These are phyloP conservation scores for Perccottus glenii DNA, from an alignment of 2,113 vertebrate genomes.

Conservation along the genomic window DNA sequence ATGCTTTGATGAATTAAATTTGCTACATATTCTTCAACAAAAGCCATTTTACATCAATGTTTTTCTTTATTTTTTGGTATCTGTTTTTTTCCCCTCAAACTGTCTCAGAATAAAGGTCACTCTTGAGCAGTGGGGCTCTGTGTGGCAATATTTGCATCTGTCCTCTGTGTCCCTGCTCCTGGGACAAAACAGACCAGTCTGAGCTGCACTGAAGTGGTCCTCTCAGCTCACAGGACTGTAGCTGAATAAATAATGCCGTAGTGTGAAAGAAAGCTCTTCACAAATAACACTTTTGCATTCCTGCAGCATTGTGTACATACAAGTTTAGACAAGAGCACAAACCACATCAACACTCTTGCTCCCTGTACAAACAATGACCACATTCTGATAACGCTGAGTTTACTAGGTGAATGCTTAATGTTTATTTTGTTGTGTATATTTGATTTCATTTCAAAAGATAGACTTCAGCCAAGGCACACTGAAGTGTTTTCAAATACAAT, in stretches of 20 bases:
- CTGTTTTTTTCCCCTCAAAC: conserved; percentile 1
- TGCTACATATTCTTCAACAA: too few species aligned
- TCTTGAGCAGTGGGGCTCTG: conserved; percentile 30
- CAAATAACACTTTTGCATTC: neutral
- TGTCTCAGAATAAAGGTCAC: conserved; percentile 31
- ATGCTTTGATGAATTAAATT: too few species aligned
- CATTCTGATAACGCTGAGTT: conserved; percentile 3
- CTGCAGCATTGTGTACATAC: neutral
- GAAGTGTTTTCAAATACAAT: conserved; percentile 25
- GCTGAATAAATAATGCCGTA: neutral
- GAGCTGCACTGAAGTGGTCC: conserved; percentile 23
- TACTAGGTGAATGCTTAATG: conserved; percentile 8
- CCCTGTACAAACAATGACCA: neutral
- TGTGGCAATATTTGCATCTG: conserved; percentile 41
- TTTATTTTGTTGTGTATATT: conserved; percentile 46
- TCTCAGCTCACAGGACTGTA: conserved; percentile 30
- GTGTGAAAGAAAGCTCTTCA: neutral
- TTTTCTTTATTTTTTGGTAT: neutral
- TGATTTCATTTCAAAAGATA: conserved; percentile 51
- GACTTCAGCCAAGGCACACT: conserved; percentile 42
- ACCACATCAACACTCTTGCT: neutral
- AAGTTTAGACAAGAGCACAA: neutral
- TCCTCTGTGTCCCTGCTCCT: conserved; percentile 9
- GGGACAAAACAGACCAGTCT: conserved; percentile 37
- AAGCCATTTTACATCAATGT: too few species aligned